Percentiles rank a stretch among this genome's conserved stretches.
phyloP scores from a whole-genome alignment of 1,140 invertebrate species.

The Cryptotermes secundus region DNA sequence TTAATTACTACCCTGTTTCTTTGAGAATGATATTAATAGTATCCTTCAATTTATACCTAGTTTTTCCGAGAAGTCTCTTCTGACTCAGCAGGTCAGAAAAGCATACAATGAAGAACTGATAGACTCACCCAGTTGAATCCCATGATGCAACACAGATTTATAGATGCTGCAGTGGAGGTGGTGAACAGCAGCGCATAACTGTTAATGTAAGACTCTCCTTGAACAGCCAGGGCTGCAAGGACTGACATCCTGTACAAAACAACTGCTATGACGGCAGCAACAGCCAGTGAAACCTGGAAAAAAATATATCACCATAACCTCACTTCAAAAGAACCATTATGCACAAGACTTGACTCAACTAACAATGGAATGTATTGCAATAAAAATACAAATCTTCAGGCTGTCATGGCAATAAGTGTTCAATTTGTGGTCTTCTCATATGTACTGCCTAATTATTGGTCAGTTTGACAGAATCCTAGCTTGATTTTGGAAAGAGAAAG shows the following conservation, averaged over 20 bases:
- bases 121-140: conserved; percentile 79
- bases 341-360: background rate
- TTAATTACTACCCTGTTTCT: too few relatives aligned
- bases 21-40: too few relatives aligned
- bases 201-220: conserved; percentile 60
- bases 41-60: too few relatives aligned
- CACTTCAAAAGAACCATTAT: conserved; percentile 56
- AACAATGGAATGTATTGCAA: background rate
- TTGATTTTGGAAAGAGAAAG: too few relatives aligned
- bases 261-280: conserved; percentile 85
- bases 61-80: too few relatives aligned
- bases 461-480: too few relatives aligned
- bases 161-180: conserved; percentile 78
- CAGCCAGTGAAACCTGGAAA: conserved; percentile 68
- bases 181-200: conserved; percentile 78
- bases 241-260: conserved; percentile 91
- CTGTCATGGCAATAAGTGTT: too few relatives aligned
- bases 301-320: conserved; percentile 1
- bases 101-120: too few relatives aligned
- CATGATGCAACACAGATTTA: conserved; percentile 85
- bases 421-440: too few relatives aligned
- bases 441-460: too few relatives aligned
- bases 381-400: too few relatives aligned
- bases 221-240: conserved; percentile 66
- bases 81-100: too few relatives aligned